Conservation (phyloP, 2,888 invertebrate species). For the Calameuta filiformis region DNA sequence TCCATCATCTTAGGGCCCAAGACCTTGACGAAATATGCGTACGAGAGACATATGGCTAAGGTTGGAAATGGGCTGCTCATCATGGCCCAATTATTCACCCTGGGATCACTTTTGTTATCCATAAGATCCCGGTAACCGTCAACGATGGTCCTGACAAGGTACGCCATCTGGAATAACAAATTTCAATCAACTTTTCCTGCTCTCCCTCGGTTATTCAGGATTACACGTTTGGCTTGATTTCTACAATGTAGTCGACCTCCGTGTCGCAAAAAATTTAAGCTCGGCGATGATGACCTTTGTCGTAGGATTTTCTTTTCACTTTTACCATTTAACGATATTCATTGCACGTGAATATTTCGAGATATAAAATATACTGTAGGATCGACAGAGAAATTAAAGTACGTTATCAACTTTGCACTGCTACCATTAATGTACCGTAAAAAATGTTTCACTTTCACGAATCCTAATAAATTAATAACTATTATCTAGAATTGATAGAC, state of each 20-base stretch:
- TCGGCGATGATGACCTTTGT: neutral
- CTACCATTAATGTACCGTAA: neutral
- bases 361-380: neutral
- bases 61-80: slow-evolving; percentile 88
- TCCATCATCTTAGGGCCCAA: slow-evolving; percentile 87
- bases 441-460: neutral
- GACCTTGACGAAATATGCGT: slow-evolving; percentile 81
- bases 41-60: slow-evolving; percentile 77
- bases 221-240: neutral
- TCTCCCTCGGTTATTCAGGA: neutral
- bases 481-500: neutral
- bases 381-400: neutral
- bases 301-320: neutral
- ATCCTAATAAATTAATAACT: neutral
- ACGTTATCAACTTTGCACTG: neutral
- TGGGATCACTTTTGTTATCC: slow-evolving; percentile 86
- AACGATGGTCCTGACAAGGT: slow-evolving; percentile 70
- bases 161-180: slow-evolving; percentile 69
- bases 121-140: slow-evolving; percentile 80
- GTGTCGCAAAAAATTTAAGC: neutral
- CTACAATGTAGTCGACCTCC: neutral
- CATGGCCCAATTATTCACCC: slow-evolving; percentile 83
- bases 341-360: neutral
- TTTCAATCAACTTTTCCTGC: neutral
- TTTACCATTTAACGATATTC: neutral